These are phyloP conservation scores for Xestia rhomboidea DNA, from an alignment of 2,888 invertebrate species.

Conservation along the genomic window DNA sequence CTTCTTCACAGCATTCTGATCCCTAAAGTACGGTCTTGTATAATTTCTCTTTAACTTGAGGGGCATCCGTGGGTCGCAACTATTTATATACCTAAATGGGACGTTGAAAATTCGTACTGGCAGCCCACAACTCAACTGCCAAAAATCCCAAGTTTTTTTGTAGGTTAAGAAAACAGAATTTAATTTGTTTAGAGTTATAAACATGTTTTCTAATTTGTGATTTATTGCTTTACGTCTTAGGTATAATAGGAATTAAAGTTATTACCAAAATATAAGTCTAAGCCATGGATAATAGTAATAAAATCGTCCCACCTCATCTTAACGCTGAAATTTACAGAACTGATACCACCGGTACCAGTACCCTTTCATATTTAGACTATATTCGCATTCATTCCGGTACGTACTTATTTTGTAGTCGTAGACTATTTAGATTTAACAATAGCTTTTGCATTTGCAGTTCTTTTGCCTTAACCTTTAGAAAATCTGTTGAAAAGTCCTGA, in stretches of 20 bases:
- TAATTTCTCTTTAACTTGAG: no score
- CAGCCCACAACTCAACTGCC: slow-evolving; percentile 5
- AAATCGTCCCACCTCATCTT: slow-evolving; percentile 86
- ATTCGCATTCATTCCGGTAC: slow-evolving; percentile 81
- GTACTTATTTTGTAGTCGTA: background rate
- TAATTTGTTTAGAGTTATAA: slow-evolving; percentile 32
- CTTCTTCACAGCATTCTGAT: no score
- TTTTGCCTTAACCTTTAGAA: background rate
- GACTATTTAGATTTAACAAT: background rate
- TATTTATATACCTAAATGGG: background rate
- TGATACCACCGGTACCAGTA: slow-evolving; percentile 80
- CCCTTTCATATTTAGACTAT: slow-evolving; percentile 83
- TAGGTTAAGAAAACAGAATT: slow-evolving; percentile 34
- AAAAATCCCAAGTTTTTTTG: slow-evolving; percentile 20
- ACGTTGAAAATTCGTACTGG: background rate
- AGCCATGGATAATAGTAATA: slow-evolving; percentile 80
- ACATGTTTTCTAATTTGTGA: slow-evolving; percentile 29
- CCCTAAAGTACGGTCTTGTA: no score
- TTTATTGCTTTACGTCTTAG: slow-evolving; percentile 16
- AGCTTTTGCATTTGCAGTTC: background rate
- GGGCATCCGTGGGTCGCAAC: no score
- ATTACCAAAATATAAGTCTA: slow-evolving; percentile 28
- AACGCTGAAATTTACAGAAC: slow-evolving; percentile 88
- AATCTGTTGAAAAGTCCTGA: background rate
- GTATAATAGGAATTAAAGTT: slow-evolving; percentile 19